phyloP scores from a whole-genome alignment of 2,797 vertebrate genomes.

The Brotogeris chrysoptera region DNA sequence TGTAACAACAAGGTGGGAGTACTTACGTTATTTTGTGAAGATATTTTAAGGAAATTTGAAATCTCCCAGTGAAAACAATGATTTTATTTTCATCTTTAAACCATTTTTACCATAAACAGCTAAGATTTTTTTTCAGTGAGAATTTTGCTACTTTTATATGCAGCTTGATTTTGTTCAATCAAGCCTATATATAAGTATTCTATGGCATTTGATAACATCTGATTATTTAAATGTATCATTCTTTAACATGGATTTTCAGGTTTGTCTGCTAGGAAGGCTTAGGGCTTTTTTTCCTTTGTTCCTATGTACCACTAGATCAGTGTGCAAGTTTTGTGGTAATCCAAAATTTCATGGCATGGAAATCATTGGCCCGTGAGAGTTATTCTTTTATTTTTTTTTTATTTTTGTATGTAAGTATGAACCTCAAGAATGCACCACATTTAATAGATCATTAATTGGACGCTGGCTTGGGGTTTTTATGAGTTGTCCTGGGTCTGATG shows the following conservation, averaged over 20 bases:
- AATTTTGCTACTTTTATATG: neutral
- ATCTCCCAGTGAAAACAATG: neutral
- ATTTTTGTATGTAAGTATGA: neutral
- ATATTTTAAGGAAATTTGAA: neutral
- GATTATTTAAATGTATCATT: neutral
- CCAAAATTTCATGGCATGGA: neutral
- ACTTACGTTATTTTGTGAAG: neutral
- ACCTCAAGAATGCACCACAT: neutral
- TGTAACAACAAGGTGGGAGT: neutral
- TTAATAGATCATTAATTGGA: neutral
- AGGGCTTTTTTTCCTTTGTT: neutral
- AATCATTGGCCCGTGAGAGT: neutral
- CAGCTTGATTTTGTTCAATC: neutral
- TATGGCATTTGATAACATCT: neutral
- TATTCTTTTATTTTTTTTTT: neutral
- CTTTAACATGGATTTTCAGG: neutral
- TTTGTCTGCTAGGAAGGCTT: neutral
- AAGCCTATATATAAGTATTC: neutral
- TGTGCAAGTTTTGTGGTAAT: neutral
- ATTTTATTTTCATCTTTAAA: neutral
- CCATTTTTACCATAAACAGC: neutral
- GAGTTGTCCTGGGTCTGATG: neutral
- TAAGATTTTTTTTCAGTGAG: neutral
- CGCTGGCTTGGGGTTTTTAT: neutral
- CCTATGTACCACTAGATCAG: neutral